Evolutionary conservation across 2,113 vertebrate species (phyloP), one percentile per base, ranked within the genome.

Genomic region (Passer domesticus): DNA sequence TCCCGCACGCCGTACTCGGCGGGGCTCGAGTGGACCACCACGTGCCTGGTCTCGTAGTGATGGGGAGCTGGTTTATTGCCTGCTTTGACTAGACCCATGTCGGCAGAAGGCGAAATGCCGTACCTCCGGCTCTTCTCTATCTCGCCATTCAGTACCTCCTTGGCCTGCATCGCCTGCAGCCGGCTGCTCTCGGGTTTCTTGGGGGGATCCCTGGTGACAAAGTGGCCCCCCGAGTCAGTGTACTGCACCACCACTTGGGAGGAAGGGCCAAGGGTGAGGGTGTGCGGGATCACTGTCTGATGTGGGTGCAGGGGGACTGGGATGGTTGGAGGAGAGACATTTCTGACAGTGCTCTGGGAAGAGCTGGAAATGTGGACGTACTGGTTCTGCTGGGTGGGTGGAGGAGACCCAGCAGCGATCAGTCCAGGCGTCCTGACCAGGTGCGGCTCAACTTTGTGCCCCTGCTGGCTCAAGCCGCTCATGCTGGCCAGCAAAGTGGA

Each of bases 321-420:
- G 97, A 99, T 94, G 96, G 98, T 92, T 58, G 99, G 98, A 72
- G 98, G 98, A 30, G 99, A 98, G 81, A 98, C 96, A 9, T 98
- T 97, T 95, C 98, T 98, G 83, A 98, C 97, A 1, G 97, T 91
- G 94, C 98, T 98, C 93, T 99, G 98, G 19, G 99, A 98, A 37
- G 99, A 98, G 94, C 98, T 97, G 96, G 99, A 98, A 95, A 99
- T 98, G 86, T 99, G 99, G 90, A 99, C 98, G 55, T 99, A 99
- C 94, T 99, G 99, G 97, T 98, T 98, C 97, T 97, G 99, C 95
- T 95, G 99, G 93, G 83, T 91, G 72, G 98, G 97, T 79, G 98
- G 98, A 43, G 98, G 98, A 92, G 98, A 96, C 68, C 97, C 98
- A 5, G 99, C 98, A 21, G 98, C 92, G 8, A 98, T 97, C 53